These are phyloP conservation scores for Zaprionus kolodkinae DNA, from an alignment of 1,140 invertebrate genomes.

Conservation along the genomic window DNA sequence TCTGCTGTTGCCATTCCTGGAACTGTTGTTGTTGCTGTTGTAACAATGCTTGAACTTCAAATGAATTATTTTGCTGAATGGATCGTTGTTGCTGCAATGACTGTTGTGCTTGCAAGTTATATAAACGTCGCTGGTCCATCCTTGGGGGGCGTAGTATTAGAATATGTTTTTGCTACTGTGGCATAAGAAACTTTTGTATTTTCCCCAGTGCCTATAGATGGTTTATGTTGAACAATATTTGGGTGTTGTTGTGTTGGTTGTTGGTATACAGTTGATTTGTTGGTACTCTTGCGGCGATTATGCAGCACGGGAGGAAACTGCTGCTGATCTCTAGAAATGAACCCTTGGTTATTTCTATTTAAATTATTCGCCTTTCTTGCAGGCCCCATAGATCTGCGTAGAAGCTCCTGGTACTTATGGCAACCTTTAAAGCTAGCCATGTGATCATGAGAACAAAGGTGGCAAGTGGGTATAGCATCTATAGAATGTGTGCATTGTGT, in stretches of 20 bases:
- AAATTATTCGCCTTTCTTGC: neutral
- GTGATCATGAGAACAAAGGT: neutral
- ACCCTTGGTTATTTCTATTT: neutral
- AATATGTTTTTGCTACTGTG: neutral
- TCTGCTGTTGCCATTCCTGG: too few relatives aligned
- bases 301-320: neutral
- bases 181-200: neutral
- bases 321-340: neutral
- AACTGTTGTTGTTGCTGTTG: neutral
- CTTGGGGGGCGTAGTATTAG: too few relatives aligned
- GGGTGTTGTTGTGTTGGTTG: neutral
- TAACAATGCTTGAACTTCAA: neutral
- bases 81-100: neutral
- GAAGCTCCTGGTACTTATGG: neutral
- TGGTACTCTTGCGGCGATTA: neutral
- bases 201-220: neutral
- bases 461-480: constrained; percentile 1
- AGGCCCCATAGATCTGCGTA: neutral
- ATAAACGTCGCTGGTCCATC: too few relatives aligned
- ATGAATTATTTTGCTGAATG: neutral
- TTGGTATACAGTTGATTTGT: neutral
- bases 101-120: too few relatives aligned
- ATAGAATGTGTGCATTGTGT: too few relatives aligned
- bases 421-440: neutral
- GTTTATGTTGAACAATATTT: neutral